Percentiles rank a stretch among this genome's conserved stretches.
Conservation (phyloP, 2,797 vertebrate genomes). For the Heteromormyrus szaboi region DNA sequence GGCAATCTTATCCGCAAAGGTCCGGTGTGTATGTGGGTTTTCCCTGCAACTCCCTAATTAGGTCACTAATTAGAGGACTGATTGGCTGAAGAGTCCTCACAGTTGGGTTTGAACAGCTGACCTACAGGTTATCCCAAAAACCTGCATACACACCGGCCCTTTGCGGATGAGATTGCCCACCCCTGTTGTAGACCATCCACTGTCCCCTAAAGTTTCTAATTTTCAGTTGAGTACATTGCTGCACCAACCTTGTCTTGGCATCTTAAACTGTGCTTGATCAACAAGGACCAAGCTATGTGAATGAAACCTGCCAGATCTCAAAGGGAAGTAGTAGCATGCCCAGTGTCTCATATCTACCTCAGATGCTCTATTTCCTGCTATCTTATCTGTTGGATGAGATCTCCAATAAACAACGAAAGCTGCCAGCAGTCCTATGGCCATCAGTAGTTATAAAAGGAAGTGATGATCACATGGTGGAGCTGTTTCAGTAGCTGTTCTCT, state of each 20-base stretch:
- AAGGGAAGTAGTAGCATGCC: background rate
- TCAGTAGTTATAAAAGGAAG: background rate
- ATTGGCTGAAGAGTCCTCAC: too few species aligned
- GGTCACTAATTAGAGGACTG: too few species aligned
- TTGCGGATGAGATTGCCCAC: too few species aligned
- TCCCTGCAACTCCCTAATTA: too few species aligned
- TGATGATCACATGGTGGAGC: background rate
- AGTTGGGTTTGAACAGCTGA: too few species aligned
- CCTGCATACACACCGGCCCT: too few species aligned
- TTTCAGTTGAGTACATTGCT: background rate
- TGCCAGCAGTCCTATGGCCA: background rate
- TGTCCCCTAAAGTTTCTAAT: background rate
- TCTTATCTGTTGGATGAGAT: conserved; percentile 62
- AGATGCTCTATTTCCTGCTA: conserved; percentile 41
- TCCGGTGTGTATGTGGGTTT: too few species aligned
- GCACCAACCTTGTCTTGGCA: background rate
- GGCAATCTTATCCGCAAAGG: too few species aligned
- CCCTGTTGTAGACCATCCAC: background rate
- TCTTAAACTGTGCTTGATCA: conserved; percentile 2
- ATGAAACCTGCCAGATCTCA: background rate
- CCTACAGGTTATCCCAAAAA: too few species aligned
- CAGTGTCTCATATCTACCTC: background rate
- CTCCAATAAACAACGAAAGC: background rate
- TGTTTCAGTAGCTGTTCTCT: background rate
- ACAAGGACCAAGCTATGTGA: background rate